Conservation (phyloP, 2,797 vertebrate species). For the Natrix natrix region DNA sequence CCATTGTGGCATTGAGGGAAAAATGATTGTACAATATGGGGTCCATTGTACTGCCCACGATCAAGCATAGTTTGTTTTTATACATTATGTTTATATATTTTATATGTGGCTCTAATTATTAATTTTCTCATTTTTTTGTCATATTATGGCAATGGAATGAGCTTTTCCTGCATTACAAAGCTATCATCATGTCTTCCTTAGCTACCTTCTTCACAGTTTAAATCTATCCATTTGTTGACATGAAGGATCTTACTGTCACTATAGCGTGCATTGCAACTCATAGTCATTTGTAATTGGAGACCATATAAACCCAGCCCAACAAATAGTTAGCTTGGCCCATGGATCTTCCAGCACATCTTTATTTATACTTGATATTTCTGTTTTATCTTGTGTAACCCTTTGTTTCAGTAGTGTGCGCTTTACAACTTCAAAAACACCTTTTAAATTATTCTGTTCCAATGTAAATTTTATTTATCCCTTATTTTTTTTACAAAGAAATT, state of each 20-base stretch:
- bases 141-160: not conserved
- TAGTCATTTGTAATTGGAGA: not conserved
- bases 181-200: not conserved
- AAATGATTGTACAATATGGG: not conserved
- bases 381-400: not conserved
- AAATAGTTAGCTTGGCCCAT: not conserved
- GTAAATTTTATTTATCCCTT: not conserved
- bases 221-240: not conserved
- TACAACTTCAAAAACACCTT: not conserved
- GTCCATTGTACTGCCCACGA: not conserved
- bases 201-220: not conserved
- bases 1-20: not conserved
- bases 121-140: not conserved
- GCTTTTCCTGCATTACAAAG: not conserved
- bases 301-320: not conserved
- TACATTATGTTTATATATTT: not conserved
- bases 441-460: not conserved
- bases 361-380: not conserved
- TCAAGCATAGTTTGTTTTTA: not conserved
- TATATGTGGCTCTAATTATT: not conserved
- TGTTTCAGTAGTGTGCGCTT: not conserved
- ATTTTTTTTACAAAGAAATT: not conserved
- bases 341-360: not conserved
- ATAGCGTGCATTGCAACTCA: not conserved
- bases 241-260: not conserved